A percentile compares a stretch with the other conserved stretches of the same genome.
These are phyloP conservation scores for Dromococcyx pavoninus DNA, from an alignment of 2,797 vertebrate genomes.

Conservation along the genomic window DNA sequence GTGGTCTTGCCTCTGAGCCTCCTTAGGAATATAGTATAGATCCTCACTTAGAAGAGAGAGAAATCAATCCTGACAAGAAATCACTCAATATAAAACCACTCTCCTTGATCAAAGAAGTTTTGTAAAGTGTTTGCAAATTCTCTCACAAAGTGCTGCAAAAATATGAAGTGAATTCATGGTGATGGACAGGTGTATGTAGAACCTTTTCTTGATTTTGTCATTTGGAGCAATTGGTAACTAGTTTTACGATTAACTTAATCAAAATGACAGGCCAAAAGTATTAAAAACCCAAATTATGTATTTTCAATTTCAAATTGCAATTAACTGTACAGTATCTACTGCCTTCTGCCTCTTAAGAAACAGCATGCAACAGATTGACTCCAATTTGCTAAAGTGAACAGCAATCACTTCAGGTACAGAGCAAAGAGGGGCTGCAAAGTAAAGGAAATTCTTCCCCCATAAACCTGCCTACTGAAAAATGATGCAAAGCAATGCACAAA, in stretches of 20 bases:
- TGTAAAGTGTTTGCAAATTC: background rate
- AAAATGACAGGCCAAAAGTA: background rate
- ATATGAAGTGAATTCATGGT: background rate
- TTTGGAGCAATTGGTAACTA: background rate
- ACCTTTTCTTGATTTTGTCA: background rate
- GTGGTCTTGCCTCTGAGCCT: background rate
- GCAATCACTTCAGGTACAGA: background rate
- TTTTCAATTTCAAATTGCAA: background rate
- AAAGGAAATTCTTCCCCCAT: background rate
- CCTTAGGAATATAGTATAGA: background rate
- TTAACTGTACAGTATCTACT: background rate
- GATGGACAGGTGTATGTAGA: fast-evolving
- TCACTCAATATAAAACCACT: background rate
- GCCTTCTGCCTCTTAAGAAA: background rate
- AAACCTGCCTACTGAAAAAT: background rate
- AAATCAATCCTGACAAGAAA: background rate
- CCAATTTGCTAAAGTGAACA: background rate
- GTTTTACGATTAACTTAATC: background rate
- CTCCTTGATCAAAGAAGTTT: background rate
- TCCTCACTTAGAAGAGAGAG: background rate
- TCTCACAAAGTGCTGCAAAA: background rate
- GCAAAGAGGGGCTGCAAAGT: background rate
- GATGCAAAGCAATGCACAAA: background rate
- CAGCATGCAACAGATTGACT: background rate
- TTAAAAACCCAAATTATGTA: background rate